Evolutionary conservation across 2,888 invertebrate species (phyloP).

Genomic region (Caenorhabditis sp.): DNA sequence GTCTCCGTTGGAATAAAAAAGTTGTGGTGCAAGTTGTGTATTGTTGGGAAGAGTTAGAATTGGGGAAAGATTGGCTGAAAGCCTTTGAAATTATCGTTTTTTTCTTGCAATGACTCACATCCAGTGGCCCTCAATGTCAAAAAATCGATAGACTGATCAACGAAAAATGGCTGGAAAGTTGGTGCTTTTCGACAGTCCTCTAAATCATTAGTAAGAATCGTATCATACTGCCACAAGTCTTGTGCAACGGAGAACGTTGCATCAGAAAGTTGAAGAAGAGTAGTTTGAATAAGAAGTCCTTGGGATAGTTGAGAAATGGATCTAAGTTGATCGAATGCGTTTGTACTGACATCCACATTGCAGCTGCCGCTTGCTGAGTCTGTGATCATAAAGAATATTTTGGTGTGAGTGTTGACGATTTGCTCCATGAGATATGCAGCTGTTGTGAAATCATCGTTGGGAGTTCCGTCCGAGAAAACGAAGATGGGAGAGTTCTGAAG

Average conservation of each 20-base stretch:
- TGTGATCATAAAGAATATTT: slow-evolving; percentile 68
- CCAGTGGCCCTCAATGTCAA: slow-evolving; percentile 70
- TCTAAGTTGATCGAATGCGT: slow-evolving; percentile 43
- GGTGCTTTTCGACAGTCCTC: slow-evolving; percentile 76
- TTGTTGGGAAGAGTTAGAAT: slow-evolving; percentile 63
- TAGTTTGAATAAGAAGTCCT: slow-evolving; percentile 65
- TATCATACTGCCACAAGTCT: slow-evolving; percentile 54
- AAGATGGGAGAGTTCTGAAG: slow-evolving; percentile 73
- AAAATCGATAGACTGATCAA: slow-evolving; percentile 70
- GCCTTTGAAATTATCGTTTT: background rate
- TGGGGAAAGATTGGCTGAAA: slow-evolving; percentile 62
- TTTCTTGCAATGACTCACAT: slow-evolving; percentile 47
- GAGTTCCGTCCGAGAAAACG: slow-evolving; percentile 73
- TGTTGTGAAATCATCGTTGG: slow-evolving; percentile 67
- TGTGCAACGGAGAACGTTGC: slow-evolving; percentile 52
- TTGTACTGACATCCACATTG: slow-evolving; percentile 66
- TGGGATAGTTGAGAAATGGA: slow-evolving; percentile 42
- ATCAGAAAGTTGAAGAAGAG: slow-evolving; percentile 54
- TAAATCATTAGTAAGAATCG: slow-evolving; percentile 73
- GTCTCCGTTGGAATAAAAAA: slow-evolving; percentile 62
- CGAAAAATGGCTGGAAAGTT: slow-evolving; percentile 73
- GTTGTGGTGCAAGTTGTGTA: slow-evolving; percentile 38
- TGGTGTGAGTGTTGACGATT: slow-evolving; percentile 55
- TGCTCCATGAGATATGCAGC: slow-evolving; percentile 63
- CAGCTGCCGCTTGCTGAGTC: slow-evolving; percentile 66